Conservation (phyloP, 2,113 vertebrate species). For the Trichomycterus rosablanca region DNA sequence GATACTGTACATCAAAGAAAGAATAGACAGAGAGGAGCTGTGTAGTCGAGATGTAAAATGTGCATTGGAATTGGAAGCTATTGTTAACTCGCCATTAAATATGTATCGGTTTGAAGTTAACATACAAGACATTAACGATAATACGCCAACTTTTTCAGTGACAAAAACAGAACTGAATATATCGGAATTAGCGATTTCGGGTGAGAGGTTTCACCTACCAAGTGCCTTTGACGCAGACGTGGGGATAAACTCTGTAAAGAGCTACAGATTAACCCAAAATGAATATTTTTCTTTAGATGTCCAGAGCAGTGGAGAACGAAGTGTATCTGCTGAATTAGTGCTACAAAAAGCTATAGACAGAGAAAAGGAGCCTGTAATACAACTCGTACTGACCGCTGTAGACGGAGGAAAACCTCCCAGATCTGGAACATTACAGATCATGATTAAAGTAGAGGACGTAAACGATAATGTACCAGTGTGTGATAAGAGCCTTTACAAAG, state of each 20-base stretch:
- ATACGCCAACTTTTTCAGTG: conserved; percentile 33
- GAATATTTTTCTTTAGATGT: conserved; percentile 46
- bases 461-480: conserved; percentile 46
- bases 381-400: conserved; percentile 42
- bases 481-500: conserved; percentile 39
- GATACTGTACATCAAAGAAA: conserved; percentile 38
- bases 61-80: conserved; percentile 42
- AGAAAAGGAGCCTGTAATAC: conserved; percentile 43
- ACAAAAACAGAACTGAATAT: conserved; percentile 26
- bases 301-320: conserved; percentile 36
- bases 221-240: conserved; percentile 44
- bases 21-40: no score
- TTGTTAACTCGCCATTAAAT: conserved; percentile 38
- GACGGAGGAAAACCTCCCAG: conserved; percentile 49
- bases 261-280: conserved; percentile 45
- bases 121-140: conserved; percentile 47
- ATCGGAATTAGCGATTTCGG: conserved; percentile 29
- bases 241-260: conserved; percentile 38
- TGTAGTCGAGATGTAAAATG: conserved; percentile 39
- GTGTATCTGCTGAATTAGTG: conserved; percentile 41
- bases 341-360: conserved; percentile 47
- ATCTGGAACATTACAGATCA: conserved; percentile 34
- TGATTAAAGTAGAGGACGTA: conserved; percentile 27
- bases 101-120: conserved; percentile 46
- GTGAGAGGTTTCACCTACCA: conserved; percentile 35